Base-by-base conservation (phyloP, 1,140 invertebrate species). In the Phocides pigmalion region DNA sequence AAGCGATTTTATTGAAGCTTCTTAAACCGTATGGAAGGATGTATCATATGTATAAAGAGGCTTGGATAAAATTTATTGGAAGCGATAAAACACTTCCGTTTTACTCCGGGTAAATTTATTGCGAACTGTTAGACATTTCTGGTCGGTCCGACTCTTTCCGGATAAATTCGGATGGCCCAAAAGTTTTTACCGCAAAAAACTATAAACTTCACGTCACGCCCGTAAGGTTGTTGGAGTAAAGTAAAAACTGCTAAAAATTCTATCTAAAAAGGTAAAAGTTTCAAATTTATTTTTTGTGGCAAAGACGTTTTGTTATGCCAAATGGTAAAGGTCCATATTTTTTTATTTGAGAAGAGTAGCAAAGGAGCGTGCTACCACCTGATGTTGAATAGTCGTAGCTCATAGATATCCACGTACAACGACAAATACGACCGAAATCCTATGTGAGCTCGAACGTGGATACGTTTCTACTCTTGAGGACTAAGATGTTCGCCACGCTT, bases 41-140 rank as follows among this genome's bases (percentile, higher is more conserved):
- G 22, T 44, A 58, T 58, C 53, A 58, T 54, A 67, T 47, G 66
- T 66, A 63, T 63, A 70, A 66, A 70, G 59, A 51, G 46, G 63
- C 53, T 70, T 63, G 53, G 59, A 47, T 47, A 44, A 46, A 70
- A 70, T 70, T 70, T 70, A 70, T 66, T 66, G 64, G 62, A 54
- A 25, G 54, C 68, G 59, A 70, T 70, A 70, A 70, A 70, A 70
- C 64, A 70, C 62, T 70, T 70, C 61, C 59, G 59, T 70, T 65
- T 51, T 54, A 61, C 53, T 53, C 53, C 28, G 51, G 49, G 61
- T 62, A 62, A 50, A 66, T 66, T 70, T 66, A 70, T 65, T 70
- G 66, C 66, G 58, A 66, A 70, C 65, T 53, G 68, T 64, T 64
- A 68, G 61, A 70, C 53, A 54, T 70, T 66, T 70, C 44, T 53